A percentile compares a stretch with the other conserved stretches of the same genome.
Conservation (phyloP, 2,797 vertebrate species). For the Alectoris magna region DNA sequence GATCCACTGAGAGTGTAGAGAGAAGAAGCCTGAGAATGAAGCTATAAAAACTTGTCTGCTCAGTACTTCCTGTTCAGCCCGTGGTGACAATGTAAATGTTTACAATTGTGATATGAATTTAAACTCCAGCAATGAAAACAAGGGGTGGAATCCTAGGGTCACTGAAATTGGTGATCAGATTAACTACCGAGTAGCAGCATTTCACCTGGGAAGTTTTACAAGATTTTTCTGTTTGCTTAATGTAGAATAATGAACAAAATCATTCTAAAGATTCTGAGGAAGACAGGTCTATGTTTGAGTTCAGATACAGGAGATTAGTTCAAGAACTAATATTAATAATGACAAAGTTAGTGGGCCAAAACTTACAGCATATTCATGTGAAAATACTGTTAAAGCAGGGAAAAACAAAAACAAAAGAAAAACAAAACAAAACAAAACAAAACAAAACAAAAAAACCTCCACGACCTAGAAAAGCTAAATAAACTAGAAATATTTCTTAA, state of each 20-base stretch:
- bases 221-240: background rate
- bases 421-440: background rate
- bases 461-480: background rate
- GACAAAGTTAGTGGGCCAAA: background rate
- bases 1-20: background rate
- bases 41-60: background rate
- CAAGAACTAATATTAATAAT: background rate
- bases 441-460: too few species aligned
- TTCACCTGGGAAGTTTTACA: background rate
- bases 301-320: background rate
- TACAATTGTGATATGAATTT: background rate
- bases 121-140: background rate
- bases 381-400: background rate
- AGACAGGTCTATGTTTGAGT: background rate
- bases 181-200: background rate
- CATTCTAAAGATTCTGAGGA: background rate
- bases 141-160: background rate
- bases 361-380: background rate
- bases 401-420: too few species aligned
- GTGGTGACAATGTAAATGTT: background rate
- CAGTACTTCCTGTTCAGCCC: background rate
- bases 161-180: background rate
- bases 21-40: background rate
- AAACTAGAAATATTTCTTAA: background rate
- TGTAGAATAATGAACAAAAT: background rate